A percentile compares a stretch with the other conserved stretches of the same genome.
phyloP scores from a whole-genome alignment of 2,888 invertebrate species.

The Apodemia mormo region DNA sequence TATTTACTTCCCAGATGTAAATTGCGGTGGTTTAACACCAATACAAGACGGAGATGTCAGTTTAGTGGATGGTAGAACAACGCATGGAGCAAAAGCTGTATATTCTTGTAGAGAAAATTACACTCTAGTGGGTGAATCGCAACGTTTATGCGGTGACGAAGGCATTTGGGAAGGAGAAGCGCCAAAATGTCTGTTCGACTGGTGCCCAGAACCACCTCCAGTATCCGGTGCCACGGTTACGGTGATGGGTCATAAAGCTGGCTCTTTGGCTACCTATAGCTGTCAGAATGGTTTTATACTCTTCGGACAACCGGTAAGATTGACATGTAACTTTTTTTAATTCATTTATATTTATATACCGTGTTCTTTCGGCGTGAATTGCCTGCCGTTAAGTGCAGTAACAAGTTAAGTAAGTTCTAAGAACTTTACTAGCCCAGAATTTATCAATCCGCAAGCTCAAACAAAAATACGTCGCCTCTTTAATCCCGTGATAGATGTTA shows the following conservation, averaged over 20 bases:
- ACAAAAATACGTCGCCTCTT: no score
- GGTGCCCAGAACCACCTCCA: slow-evolving; percentile 92
- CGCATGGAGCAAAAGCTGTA: slow-evolving; percentile 88
- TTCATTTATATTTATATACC: no score
- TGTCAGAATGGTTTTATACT: slow-evolving; percentile 93
- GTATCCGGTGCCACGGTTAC: slow-evolving; percentile 88
- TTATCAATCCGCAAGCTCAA: no score
- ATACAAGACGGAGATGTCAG: slow-evolving; percentile 88
- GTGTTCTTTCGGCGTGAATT: no score
- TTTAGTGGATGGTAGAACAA: slow-evolving; percentile 87
- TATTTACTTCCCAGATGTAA: slow-evolving; percentile 85
- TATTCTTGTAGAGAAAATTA: slow-evolving; percentile 93
- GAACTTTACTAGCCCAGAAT: no score
- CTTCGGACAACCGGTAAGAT: slow-evolving; percentile 88
- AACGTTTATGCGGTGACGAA: slow-evolving; percentile 86
- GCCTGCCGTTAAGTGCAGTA: no score
- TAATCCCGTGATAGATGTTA: no score
- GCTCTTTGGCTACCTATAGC: slow-evolving; percentile 89
- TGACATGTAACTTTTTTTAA: no score
- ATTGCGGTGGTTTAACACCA: slow-evolving; percentile 86
- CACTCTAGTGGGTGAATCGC: slow-evolving; percentile 88
- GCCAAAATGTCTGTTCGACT: slow-evolving; percentile 91
- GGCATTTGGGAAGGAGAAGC: slow-evolving; percentile 90
- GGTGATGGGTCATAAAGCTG: slow-evolving; percentile 88
- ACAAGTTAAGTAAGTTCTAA: no score